phyloP scores from a whole-genome alignment of 2,888 invertebrate species.

The Brenthis hecate region DNA sequence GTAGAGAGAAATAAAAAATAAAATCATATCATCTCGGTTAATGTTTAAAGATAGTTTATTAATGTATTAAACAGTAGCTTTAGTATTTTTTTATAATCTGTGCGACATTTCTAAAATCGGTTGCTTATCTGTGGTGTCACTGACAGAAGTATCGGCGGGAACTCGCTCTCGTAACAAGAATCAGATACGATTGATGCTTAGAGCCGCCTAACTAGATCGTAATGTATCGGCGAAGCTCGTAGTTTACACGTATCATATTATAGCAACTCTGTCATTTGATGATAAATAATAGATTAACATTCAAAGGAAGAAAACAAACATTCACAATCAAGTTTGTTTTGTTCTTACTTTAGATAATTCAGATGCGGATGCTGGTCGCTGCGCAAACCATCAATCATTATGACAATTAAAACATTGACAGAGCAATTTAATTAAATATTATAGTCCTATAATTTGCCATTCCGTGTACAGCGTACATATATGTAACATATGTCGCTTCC shows the following conservation, averaged over 20 bases:
- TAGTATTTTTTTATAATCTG: not conserved
- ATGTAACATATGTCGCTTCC: too few species aligned
- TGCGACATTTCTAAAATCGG: constrained; percentile 23
- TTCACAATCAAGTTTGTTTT: too few species aligned
- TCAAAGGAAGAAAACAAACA: not conserved
- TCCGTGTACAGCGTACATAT: too few species aligned
- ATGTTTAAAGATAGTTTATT: too few species aligned
- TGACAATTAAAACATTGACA: too few species aligned
- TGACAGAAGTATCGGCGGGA: constrained; percentile 34
- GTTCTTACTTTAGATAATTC: too few species aligned
- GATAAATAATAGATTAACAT: constrained; percentile 1
- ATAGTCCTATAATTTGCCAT: too few species aligned
- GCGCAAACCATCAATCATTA: too few species aligned
- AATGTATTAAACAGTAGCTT: not conserved
- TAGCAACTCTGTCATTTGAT: constrained; percentile 2
- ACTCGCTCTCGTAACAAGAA: constrained; percentile 39
- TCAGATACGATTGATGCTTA: constrained; percentile 35
- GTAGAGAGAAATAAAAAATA: too few species aligned
- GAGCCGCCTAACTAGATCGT: not conserved
- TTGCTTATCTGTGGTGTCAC: constrained; percentile 33
- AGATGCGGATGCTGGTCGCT: too few species aligned
- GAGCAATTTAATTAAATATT: too few species aligned
- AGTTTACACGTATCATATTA: not conserved
- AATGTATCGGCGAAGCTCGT: not conserved
- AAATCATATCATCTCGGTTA: too few species aligned